phyloP scores from a whole-genome alignment of 2,888 invertebrate genomes.

The Halictus ligatus region DNA sequence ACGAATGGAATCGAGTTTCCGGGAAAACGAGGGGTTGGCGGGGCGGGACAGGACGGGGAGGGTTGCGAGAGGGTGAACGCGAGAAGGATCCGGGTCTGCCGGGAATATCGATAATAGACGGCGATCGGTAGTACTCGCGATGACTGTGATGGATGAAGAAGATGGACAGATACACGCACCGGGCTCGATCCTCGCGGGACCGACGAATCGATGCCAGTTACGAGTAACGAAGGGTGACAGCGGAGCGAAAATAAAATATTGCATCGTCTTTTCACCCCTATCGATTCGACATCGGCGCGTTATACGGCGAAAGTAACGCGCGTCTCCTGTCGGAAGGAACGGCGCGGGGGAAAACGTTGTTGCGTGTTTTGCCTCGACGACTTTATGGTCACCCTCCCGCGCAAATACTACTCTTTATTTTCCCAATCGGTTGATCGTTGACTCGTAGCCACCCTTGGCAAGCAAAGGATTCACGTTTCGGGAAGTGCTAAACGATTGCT shows the following conservation, averaged over 20 bases:
- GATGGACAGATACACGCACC: conserved; percentile 40
- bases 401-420: background rate
- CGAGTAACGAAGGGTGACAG: conserved; percentile 51
- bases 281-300: conserved; percentile 20
- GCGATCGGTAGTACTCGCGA: conserved; percentile 37
- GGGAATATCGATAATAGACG: conserved; percentile 40
- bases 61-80: background rate
- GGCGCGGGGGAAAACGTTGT: background rate
- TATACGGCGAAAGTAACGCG: background rate
- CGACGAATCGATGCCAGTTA: conserved; percentile 48
- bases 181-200: conserved; percentile 46
- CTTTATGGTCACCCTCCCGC: background rate
- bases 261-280: conserved; percentile 3
- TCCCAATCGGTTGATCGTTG: background rate
- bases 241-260: conserved; percentile 43
- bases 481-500: background rate
- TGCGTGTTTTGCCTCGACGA: background rate
- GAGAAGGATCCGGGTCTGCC: background rate
- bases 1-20: background rate
- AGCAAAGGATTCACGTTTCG: background rate
- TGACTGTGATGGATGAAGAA: conserved; percentile 42
- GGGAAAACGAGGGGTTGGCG: background rate
- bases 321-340: background rate
- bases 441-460: background rate
- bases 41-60: background rate